Conservation (phyloP, 1,140 invertebrate genomes). For the Antheraea mylitta region DNA sequence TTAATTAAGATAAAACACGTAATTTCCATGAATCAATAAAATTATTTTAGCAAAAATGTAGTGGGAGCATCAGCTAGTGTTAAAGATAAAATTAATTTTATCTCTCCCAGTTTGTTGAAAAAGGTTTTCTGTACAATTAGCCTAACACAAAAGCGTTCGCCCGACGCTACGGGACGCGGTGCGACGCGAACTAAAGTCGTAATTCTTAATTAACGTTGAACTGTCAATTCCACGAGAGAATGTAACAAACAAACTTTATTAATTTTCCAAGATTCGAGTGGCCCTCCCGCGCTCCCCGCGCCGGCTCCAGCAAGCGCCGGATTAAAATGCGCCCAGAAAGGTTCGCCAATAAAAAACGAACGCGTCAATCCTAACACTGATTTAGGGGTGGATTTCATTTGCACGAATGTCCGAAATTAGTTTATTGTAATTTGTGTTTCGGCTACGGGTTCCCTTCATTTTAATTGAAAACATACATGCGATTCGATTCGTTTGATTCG, state of each 20-base stretch:
- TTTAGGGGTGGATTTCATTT: slow-evolving; percentile 34
- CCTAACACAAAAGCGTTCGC: neutral
- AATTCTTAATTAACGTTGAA: slow-evolving; percentile 13
- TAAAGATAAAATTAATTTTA: neutral
- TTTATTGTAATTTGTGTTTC: slow-evolving; percentile 37
- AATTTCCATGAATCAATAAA: too few species aligned
- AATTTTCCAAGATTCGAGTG: slow-evolving; percentile 13
- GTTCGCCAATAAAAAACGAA: slow-evolving; percentile 20
- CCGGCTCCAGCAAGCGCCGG: neutral
- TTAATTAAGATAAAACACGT: too few species aligned
- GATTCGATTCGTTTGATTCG: neutral
- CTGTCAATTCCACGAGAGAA: slow-evolving; percentile 4
- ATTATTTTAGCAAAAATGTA: too few species aligned
- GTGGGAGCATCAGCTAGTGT: neutral
- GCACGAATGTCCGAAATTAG: slow-evolving; percentile 33
- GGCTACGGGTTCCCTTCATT: slow-evolving; percentile 18
- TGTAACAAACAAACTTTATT: slow-evolving; percentile 16
- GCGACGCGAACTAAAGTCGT: neutral
- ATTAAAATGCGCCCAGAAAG: slow-evolving; percentile 22
- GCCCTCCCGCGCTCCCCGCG: neutral
- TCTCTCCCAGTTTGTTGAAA: neutral
- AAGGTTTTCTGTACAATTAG: neutral
- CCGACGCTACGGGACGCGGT: neutral
- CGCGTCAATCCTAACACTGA: slow-evolving; percentile 31
- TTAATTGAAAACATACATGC: slow-evolving; percentile 8